phyloP scores from a whole-genome alignment of 2,888 invertebrate genomes.

The Argyresthia goedartella region DNA sequence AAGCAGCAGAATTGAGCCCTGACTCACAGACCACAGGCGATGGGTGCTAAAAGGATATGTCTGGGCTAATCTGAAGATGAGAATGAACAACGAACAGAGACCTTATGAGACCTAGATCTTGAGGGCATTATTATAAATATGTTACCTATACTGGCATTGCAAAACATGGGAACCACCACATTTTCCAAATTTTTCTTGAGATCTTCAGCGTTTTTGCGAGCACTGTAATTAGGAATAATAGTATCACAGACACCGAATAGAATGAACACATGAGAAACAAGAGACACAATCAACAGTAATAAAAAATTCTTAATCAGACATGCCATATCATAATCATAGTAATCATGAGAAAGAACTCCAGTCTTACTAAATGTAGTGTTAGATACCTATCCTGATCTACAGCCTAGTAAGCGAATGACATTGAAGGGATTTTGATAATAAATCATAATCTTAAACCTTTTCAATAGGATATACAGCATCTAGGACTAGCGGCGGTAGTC shows the following conservation, averaged over 20 bases:
- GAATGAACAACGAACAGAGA: conserved; percentile 46
- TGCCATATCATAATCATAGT: background rate
- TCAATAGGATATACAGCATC: too few relatives aligned
- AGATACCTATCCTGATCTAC: too few relatives aligned
- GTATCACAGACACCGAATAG: conserved; percentile 64
- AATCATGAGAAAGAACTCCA: too few relatives aligned
- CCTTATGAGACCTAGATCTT: conserved; percentile 51
- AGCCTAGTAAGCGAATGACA: too few relatives aligned
- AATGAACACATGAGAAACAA: conserved; percentile 1
- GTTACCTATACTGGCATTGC: conserved; percentile 87
- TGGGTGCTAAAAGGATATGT: conserved; percentile 46
- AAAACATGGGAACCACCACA: conserved; percentile 98
- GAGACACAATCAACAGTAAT: background rate
- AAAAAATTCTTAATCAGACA: background rate
- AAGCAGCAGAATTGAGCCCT: conserved; percentile 2
- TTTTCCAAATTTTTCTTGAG: conserved; percentile 93
- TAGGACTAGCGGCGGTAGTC: too few relatives aligned
- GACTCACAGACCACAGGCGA: conserved; percentile 49
- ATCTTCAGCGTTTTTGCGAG: conserved; percentile 94
- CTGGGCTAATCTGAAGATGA: conserved; percentile 34
- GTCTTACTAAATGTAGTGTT: too few relatives aligned
- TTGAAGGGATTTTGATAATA: too few relatives aligned
- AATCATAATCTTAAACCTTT: too few relatives aligned
- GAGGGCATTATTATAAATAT: conserved; percentile 69
- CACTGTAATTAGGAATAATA: conserved; percentile 80